phyloP scores from a whole-genome alignment of 64 coral and sea anemone genomes.

The Montipora foliosa region DNA sequence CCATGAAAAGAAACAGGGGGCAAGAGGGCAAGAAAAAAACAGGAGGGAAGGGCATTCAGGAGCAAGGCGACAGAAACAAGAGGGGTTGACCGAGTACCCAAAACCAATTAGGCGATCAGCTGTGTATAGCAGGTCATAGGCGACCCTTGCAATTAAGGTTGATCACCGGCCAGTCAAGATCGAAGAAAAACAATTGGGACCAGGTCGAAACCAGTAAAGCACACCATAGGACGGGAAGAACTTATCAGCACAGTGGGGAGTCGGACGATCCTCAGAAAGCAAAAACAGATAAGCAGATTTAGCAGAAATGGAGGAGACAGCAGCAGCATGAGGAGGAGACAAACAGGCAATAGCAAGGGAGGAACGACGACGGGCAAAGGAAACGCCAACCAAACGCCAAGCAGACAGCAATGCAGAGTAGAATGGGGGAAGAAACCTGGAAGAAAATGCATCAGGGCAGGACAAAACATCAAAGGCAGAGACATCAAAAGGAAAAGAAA shows the following conservation, averaged over 20 bases:
- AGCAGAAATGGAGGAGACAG: background rate
- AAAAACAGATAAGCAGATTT: background rate
- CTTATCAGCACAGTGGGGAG: background rate
- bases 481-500: background rate
- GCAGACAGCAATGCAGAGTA: background rate
- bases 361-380: background rate
- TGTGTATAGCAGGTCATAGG: background rate
- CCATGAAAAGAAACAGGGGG: background rate
- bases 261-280: background rate
- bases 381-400: background rate
- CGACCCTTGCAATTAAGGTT: background rate
- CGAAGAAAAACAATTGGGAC: background rate
- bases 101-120: background rate
- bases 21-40: background rate
- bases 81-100: background rate
- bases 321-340: background rate
- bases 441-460: background rate
- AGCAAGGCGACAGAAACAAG: background rate
- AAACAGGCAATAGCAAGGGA: background rate
- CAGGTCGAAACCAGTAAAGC: conserved; percentile 21
- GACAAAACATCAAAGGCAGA: background rate
- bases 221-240: background rate
- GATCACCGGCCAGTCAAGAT: background rate
- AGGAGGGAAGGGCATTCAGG: background rate
- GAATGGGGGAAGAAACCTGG: background rate